These are phyloP conservation scores for Nerophis ophidion DNA, from an alignment of 2,113 vertebrate species.

Conservation along the genomic window DNA sequence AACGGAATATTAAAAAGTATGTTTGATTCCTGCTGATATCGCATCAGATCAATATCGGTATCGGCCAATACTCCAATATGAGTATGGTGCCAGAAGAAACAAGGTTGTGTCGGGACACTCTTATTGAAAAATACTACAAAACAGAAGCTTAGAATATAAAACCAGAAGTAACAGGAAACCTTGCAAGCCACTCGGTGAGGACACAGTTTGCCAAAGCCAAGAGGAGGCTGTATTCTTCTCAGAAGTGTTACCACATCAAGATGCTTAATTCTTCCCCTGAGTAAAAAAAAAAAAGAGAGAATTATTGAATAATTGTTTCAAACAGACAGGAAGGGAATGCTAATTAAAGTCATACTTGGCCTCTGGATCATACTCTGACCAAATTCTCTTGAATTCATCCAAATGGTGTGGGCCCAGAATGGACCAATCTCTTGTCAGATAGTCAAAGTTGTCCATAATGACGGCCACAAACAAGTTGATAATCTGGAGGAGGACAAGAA, in stretches of 20 bases:
- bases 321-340: conserved; percentile 1
- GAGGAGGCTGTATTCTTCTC: conserved; percentile 91
- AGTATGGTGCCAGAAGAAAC: too few species aligned
- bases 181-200: conserved; percentile 98
- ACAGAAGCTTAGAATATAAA: neutral
- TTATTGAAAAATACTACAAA: too few species aligned
- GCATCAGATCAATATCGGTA: too few species aligned
- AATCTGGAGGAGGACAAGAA: conserved; percentile 72
- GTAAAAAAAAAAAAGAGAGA: conserved; percentile 10
- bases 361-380: conserved; percentile 98
- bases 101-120: too few species aligned
- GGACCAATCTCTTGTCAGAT: conserved; percentile 97
- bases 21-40: too few species aligned
- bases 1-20: too few species aligned
- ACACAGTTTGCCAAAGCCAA: conserved; percentile 95
- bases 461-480: conserved; percentile 98
- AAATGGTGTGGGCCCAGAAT: conserved; percentile 97
- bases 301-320: neutral
- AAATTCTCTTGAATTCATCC: conserved; percentile 98
- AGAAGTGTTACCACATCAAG: conserved; percentile 94
- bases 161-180: conserved; percentile 64
- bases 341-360: conserved; percentile 82
- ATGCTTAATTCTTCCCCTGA: conserved; percentile 94
- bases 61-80: too few species aligned
- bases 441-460: conserved; percentile 99